A percentile compares a stretch with the other conserved stretches of the same genome.
phyloP scores from a whole-genome alignment of 2,797 vertebrate species.

The Megaceryle alcyon region DNA sequence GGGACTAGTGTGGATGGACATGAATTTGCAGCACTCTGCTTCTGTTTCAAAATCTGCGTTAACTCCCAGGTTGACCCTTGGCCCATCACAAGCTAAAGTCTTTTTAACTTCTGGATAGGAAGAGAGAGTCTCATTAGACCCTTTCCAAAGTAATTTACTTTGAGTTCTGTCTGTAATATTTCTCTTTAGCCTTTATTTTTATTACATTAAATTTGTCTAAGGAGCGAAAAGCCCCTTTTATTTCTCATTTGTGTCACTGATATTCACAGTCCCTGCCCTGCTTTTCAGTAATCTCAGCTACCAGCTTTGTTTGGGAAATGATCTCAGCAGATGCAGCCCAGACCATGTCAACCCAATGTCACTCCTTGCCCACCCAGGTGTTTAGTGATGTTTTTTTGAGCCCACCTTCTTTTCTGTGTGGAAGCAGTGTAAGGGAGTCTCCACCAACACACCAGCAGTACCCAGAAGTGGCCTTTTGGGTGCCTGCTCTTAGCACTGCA shows the following conservation, averaged over 20 bases:
- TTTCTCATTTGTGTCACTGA: neutral
- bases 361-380: accelerated
- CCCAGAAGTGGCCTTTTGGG: neutral
- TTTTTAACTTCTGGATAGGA: neutral
- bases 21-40: conserved; percentile 14
- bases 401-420: neutral
- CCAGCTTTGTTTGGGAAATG: neutral
- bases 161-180: neutral
- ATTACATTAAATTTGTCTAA: neutral
- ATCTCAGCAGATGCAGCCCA: neutral
- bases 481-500: neutral
- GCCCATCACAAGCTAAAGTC: neutral
- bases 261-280: neutral
- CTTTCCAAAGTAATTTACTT: neutral
- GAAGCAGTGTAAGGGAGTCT: neutral
- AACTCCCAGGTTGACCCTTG: neutral
- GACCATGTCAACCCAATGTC: neutral
- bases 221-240: neutral
- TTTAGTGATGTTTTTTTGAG: neutral
- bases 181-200: neutral
- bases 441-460: neutral
- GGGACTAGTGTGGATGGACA: neutral
- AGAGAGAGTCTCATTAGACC: neutral
- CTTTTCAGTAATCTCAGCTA: neutral
- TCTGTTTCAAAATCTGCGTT: conserved; percentile 23